Percentiles rank a stretch among this genome's conserved stretches.
These are phyloP conservation scores for Butorides virescens DNA, from an alignment of 2,113 vertebrate species.

Conservation along the genomic window DNA sequence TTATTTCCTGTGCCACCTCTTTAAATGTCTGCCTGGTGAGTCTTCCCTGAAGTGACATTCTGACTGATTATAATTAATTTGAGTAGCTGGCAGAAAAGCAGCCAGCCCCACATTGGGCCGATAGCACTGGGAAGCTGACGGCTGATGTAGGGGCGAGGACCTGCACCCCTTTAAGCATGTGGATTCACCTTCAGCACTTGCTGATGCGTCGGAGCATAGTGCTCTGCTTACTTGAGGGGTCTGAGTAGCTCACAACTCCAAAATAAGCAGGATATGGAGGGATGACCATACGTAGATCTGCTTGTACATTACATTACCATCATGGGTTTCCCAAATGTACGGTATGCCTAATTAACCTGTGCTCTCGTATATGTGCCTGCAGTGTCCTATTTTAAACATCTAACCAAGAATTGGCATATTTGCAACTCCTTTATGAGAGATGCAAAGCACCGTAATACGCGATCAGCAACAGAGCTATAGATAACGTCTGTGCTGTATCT, in stretches of 20 bases:
- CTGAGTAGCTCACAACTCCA: background rate
- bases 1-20: slow-evolving; percentile 2
- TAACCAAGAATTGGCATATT: background rate
- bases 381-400: background rate
- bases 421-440: background rate
- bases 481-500: background rate
- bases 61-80: background rate
- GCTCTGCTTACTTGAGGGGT: background rate
- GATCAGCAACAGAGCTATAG: background rate
- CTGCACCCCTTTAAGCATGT: background rate
- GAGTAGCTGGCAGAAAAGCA: background rate
- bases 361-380: background rate
- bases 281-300: background rate
- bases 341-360: background rate
- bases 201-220: background rate
- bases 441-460: background rate
- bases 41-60: background rate
- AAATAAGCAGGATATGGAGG: background rate
- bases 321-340: background rate
- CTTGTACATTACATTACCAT: fast-evolving
- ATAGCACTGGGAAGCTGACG: background rate
- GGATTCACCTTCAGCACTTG: background rate
- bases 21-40: background rate
- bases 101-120: background rate
- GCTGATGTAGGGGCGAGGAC: fast-evolving